These are phyloP conservation scores for Menidia menidia DNA, from an alignment of 2,797 vertebrate species.

Conservation along the genomic window DNA sequence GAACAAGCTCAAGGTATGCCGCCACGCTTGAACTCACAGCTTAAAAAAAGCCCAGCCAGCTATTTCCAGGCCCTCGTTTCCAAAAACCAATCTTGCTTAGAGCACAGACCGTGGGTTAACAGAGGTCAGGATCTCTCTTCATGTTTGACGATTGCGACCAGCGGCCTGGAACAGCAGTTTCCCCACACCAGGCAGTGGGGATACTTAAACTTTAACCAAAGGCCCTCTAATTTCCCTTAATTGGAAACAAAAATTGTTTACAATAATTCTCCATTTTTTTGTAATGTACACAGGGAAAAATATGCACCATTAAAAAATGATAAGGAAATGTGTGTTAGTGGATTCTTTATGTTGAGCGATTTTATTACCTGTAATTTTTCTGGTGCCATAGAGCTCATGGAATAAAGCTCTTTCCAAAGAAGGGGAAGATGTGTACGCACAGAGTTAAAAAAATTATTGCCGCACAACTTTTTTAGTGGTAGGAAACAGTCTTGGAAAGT, in stretches of 20 bases:
- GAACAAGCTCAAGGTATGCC: constrained; percentile 68
- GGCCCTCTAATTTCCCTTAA: constrained; percentile 9
- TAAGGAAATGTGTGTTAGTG: background rate
- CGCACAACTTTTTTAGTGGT: no score
- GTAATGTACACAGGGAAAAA: background rate
- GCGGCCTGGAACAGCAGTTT: constrained; percentile 32
- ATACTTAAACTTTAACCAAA: constrained; percentile 19
- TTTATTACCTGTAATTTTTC: no score
- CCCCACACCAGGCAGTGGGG: constrained; percentile 9
- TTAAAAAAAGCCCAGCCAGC: constrained; percentile 67
- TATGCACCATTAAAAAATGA: background rate
- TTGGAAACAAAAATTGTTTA: background rate
- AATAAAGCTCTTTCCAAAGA: no score
- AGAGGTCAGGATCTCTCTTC: constrained; percentile 49
- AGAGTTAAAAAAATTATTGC: no score
- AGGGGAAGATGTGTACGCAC: no score
- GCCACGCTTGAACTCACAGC: constrained; percentile 62
- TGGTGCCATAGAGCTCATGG: no score
- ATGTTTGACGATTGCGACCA: constrained; percentile 32
- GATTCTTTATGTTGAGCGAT: no score
- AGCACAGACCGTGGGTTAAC: constrained; percentile 40
- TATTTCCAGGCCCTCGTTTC: constrained; percentile 59
- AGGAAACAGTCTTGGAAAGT: no score
- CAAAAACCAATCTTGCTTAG: constrained; percentile 44
- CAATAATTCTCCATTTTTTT: background rate